Conservation (phyloP, 2,888 invertebrate genomes). For the Spisula solida region DNA sequence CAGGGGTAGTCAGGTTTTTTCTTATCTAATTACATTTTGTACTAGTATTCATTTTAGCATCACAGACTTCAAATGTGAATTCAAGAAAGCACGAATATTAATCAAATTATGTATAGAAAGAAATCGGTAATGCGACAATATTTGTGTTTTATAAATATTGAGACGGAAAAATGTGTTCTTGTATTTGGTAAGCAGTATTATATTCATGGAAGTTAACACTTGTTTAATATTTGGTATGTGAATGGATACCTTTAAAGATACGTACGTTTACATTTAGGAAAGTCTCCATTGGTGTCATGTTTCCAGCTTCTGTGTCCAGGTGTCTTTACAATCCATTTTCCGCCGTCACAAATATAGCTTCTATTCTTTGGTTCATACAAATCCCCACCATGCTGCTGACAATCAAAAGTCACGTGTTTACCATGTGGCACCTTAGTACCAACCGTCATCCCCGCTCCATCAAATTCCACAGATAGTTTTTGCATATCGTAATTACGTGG, state of each 20-base stretch:
- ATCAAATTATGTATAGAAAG: no score
- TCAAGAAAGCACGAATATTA: no score
- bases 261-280: background rate
- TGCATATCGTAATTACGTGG: background rate
- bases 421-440: background rate
- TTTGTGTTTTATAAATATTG: no score
- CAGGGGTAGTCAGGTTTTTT: no score
- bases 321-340: background rate
- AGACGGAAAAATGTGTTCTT: no score
- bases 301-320: background rate
- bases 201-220: no score
- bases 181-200: no score
- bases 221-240: no score
- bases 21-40: no score
- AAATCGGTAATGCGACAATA: no score
- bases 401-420: background rate
- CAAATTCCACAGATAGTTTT: background rate
- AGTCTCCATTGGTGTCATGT: background rate
- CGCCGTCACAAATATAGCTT: background rate
- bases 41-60: no score
- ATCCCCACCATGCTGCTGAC: background rate
- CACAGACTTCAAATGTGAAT: no score
- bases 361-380: background rate
- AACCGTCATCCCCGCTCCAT: background rate
- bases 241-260: background rate